Evolutionary conservation across 2,797 vertebrate genomes (phyloP).

Genomic region (Pagetopsis macropterus): DNA sequence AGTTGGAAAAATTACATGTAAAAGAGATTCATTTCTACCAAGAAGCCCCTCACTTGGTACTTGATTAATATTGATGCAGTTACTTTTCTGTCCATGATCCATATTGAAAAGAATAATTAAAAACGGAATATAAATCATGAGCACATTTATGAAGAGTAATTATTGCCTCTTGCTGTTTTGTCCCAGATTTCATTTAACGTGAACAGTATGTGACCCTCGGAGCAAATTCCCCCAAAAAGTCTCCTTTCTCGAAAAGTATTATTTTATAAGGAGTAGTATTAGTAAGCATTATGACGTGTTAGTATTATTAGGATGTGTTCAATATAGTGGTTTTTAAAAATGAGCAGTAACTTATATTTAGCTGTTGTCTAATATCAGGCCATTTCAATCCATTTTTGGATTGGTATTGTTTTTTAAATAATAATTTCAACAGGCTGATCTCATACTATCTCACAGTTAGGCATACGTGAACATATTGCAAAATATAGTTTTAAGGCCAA

Average conservation of each 20-base stretch:
- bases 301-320: no score
- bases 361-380: neutral
- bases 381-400: neutral
- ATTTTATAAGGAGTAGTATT: no score
- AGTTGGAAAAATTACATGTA: conserved; percentile 74
- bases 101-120: conserved; percentile 32
- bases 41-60: conserved; percentile 50
- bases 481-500: neutral
- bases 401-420: neutral
- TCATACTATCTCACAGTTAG: neutral
- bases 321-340: neutral
- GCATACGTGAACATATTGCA: neutral
- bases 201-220: neutral
- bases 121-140: conserved; percentile 11
- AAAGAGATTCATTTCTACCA: conserved; percentile 67
- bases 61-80: conserved; percentile 50
- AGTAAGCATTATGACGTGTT: no score
- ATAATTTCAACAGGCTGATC: neutral
- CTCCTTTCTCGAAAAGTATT: no score
- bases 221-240: neutral
- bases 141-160: conserved; percentile 8
- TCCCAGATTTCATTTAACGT: neutral
- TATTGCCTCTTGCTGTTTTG: conserved; percentile 1
- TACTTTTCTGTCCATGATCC: conserved; percentile 38
- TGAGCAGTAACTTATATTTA: neutral